Conservation (phyloP, 2,888 invertebrate genomes). For the Deilephila elpenor region DNA sequence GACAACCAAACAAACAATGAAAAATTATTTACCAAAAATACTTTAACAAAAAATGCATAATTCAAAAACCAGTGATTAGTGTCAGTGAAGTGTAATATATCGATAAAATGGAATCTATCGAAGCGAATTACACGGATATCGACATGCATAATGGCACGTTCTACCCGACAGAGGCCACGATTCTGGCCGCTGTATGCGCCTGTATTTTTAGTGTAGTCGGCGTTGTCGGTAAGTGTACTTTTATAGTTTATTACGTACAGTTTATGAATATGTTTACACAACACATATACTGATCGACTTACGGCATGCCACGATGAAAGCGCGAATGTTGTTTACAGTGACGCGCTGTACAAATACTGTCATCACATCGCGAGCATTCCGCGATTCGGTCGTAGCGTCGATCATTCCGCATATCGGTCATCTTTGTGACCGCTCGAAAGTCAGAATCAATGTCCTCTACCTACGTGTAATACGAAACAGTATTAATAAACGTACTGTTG, state of each 20-base stretch:
- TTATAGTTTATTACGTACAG: slow-evolving; percentile 32
- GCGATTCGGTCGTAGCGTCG: background rate
- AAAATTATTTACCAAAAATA: slow-evolving; percentile 30
- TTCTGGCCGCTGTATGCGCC: slow-evolving; percentile 91
- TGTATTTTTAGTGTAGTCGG: slow-evolving; percentile 92
- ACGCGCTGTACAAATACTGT: slow-evolving; percentile 56
- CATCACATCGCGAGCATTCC: slow-evolving; percentile 46
- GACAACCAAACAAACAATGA: slow-evolving; percentile 30
- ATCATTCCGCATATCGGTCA: slow-evolving; percentile 6
- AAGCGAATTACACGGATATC: slow-evolving; percentile 57
- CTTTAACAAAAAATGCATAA: slow-evolving; percentile 37
- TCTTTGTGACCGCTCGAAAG: background rate
- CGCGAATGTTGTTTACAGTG: slow-evolving; percentile 61
- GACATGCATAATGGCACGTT: slow-evolving; percentile 65
- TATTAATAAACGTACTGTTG: slow-evolving; percentile 29
- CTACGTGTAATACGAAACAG: slow-evolving; percentile 11
- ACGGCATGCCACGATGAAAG: slow-evolving; percentile 54
- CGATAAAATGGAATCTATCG: slow-evolving; percentile 41
- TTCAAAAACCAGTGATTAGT: slow-evolving; percentile 39
- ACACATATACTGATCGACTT: slow-evolving; percentile 49
- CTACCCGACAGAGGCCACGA: slow-evolving; percentile 90
- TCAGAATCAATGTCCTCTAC: slow-evolving; percentile 13
- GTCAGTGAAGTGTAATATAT: slow-evolving; percentile 55
- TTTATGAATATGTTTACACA: slow-evolving; percentile 56
- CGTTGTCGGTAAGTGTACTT: slow-evolving; percentile 87